A percentile compares a stretch with the other conserved stretches of the same genome.
phyloP scores from a whole-genome alignment of 2,797 vertebrate species.

The Crypturellus tataupa region DNA sequence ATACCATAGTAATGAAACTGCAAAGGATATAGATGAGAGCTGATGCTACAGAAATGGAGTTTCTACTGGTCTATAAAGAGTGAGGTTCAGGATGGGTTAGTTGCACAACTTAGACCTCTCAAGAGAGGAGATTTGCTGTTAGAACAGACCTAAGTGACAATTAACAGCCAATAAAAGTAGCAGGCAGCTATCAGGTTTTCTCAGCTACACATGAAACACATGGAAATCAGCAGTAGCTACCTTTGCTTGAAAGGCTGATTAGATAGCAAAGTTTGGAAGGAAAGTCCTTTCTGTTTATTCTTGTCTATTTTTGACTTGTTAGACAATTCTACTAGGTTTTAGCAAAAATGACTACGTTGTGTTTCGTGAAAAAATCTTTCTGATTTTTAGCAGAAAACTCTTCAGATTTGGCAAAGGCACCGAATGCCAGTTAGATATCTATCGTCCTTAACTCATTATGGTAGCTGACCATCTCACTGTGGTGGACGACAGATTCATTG shows the following conservation, averaged over 20 bases:
- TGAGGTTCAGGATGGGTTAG: neutral
- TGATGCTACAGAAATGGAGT: neutral
- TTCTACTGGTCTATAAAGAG: neutral
- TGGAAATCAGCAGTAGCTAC: neutral
- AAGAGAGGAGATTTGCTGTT: neutral
- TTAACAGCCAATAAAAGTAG: neutral
- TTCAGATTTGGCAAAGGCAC: neutral
- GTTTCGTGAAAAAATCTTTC: neutral
- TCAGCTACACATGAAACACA: neutral
- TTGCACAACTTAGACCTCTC: neutral
- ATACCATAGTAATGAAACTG: neutral
- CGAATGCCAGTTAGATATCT: neutral
- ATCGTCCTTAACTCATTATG: neutral
- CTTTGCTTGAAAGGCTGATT: neutral
- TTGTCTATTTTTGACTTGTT: neutral
- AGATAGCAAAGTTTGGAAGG: neutral
- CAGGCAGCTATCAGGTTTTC: neutral
- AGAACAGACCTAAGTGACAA: neutral
- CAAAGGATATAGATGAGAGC: fast-evolving
- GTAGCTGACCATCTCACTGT: neutral
- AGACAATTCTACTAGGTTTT: neutral
- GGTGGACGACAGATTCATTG: neutral
- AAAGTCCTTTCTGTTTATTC: neutral
- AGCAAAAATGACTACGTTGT: neutral
- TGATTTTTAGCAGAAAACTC: neutral